A percentile compares a stretch with the other conserved stretches of the same genome.
Evolutionary conservation across 2,888 invertebrate genomes (phyloP).

Genomic region (Catocala fraxini): DNA sequence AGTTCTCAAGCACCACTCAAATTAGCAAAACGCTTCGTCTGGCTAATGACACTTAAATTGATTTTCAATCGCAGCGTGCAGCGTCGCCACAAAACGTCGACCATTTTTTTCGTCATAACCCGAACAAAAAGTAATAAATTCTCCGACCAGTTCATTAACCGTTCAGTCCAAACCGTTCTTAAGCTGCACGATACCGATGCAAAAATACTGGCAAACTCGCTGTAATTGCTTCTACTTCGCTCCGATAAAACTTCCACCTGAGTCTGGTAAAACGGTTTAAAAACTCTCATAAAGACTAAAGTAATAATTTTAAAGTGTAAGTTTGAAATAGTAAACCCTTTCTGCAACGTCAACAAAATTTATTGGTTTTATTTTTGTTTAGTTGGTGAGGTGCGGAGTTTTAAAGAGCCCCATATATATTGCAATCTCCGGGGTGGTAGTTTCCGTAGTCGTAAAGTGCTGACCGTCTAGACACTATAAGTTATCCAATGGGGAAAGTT

Average conservation of each 20-base stretch:
- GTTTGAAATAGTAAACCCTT: neutral
- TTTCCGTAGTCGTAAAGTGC: constrained; percentile 3
- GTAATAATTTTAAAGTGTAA: constrained; percentile 9
- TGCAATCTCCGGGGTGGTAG: neutral
- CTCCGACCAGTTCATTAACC: constrained; percentile 1
- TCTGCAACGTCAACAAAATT: constrained; percentile 1
- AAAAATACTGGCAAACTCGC: constrained; percentile 8
- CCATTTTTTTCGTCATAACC: neutral
- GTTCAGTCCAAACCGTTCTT: neutral
- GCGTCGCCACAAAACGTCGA: constrained; percentile 8
- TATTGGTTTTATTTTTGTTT: constrained; percentile 1
- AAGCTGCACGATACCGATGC: neutral
- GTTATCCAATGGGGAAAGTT: neutral
- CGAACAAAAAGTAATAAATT: neutral
- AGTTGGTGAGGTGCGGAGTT: neutral
- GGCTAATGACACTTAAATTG: neutral
- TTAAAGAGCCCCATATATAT: neutral
- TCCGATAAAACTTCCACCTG: constrained; percentile 20
- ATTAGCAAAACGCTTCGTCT: neutral
- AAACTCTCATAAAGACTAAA: constrained; percentile 7
- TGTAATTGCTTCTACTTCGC: constrained; percentile 33
- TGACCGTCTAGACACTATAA: constrained; percentile 12
- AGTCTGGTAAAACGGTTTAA: constrained; percentile 15
- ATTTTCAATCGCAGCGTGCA: neutral
- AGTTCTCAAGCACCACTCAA: too few relatives aligned